phyloP scores from a whole-genome alignment of 1,140 invertebrate species.

The Cydia splendana region DNA sequence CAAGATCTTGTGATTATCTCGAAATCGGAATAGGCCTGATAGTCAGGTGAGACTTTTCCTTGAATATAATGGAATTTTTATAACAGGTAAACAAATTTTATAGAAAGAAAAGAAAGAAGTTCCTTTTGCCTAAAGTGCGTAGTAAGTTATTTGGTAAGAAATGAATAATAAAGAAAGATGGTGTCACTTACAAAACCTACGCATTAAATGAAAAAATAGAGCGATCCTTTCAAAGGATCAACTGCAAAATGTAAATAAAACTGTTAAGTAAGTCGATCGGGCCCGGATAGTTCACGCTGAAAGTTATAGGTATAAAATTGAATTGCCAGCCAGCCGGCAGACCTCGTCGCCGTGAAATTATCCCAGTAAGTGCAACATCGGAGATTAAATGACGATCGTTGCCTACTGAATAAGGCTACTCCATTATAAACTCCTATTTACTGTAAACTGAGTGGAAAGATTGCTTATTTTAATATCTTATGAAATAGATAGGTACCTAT shows the following conservation, averaged over 20 bases:
- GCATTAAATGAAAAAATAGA: background rate
- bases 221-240: slow-evolving; percentile 13
- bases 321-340: slow-evolving; percentile 27
- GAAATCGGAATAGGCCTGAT: too few relatives aligned
- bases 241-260: slow-evolving; percentile 25
- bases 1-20: too few relatives aligned
- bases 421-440: background rate
- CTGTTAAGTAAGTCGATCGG: slow-evolving; percentile 31
- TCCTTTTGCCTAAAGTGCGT: too few relatives aligned
- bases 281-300: slow-evolving; percentile 26
- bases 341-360: slow-evolving; percentile 30
- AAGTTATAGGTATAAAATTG: slow-evolving; percentile 31
- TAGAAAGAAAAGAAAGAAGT: too few relatives aligned
- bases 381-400: slow-evolving; percentile 25
- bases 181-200: background rate
- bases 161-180: background rate
- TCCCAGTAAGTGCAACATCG: slow-evolving; percentile 24
- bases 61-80: too few relatives aligned
- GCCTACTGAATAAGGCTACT: slow-evolving; percentile 23
- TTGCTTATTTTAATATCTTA: background rate
- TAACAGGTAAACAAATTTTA: too few relatives aligned
- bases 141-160: background rate
- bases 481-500: too few relatives aligned
- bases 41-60: too few relatives aligned
- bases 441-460: background rate